Conservation (phyloP, 2,797 vertebrate species). For the Poecilia gillii region DNA sequence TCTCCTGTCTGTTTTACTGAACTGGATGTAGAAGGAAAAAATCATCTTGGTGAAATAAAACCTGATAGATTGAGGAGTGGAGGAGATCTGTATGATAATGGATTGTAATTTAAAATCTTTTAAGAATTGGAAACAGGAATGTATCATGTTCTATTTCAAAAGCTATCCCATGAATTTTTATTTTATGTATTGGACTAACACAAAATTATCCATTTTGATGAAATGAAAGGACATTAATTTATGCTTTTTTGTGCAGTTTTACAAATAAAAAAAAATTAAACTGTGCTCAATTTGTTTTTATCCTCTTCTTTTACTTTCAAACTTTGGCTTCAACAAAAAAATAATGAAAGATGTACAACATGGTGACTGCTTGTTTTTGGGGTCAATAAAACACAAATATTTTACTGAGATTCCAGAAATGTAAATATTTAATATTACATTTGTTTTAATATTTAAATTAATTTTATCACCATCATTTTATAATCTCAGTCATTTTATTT, state of each 20-base stretch:
- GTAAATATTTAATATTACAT: not conserved
- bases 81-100: not conserved
- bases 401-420: not conserved
- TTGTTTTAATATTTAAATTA: not conserved
- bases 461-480: not conserved
- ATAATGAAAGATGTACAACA: not conserved
- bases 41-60: not conserved
- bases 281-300: not conserved
- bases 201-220: not conserved
- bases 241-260: not conserved
- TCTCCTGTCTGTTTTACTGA: not conserved
- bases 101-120: not conserved
- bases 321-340: not conserved
- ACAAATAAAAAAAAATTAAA: not conserved
- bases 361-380: not conserved
- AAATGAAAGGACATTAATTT: not conserved
- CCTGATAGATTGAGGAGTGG: not conserved
- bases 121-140: not conserved
- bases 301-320: not conserved
- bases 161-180: not conserved
- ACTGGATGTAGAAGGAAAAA: not conserved
- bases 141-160: not conserved
- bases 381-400: not conserved
- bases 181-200: not conserved
- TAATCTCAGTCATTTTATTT: not conserved